Evolutionary conservation across 2,888 invertebrate genomes (phyloP).

Genomic region (Sisyra terminalis): DNA sequence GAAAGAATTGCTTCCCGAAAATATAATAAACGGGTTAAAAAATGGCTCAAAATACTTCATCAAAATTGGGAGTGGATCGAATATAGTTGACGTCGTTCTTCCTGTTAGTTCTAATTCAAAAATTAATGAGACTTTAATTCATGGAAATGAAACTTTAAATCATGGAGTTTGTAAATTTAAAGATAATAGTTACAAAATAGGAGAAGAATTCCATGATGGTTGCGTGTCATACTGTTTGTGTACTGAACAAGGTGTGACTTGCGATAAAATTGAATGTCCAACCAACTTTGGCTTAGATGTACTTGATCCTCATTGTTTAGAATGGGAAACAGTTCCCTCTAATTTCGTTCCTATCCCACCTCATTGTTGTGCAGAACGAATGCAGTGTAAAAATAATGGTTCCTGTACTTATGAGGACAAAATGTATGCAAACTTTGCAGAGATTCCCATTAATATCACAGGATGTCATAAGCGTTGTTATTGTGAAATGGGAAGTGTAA

Average conservation of each 20-base stretch:
- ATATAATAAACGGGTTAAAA: conserved; percentile 3
- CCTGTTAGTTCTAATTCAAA: not conserved
- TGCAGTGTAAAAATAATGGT: conserved; percentile 65
- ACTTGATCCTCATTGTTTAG: conserved; percentile 64
- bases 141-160: not conserved
- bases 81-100: not conserved
- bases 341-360: conserved; percentile 54
- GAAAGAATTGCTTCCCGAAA: conserved; percentile 22
- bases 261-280: conserved; percentile 67
- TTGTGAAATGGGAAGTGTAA: conserved; percentile 74
- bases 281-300: conserved; percentile 74
- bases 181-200: conserved; percentile 5
- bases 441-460: conserved; percentile 60
- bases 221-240: conserved; percentile 69
- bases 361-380: conserved; percentile 64
- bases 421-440: conserved; percentile 61
- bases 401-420: conserved; percentile 58
- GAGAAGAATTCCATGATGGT: conserved; percentile 66
- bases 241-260: conserved; percentile 49
- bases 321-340: conserved; percentile 71
- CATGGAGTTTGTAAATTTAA: conserved; percentile 6
- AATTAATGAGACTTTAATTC: not conserved
- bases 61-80: not conserved
- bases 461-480: conserved; percentile 76
- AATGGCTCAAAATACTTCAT: conserved; percentile 3